Base-by-base conservation (phyloP, 1,140 invertebrate species). In the Cyclargus thomasi region DNA sequence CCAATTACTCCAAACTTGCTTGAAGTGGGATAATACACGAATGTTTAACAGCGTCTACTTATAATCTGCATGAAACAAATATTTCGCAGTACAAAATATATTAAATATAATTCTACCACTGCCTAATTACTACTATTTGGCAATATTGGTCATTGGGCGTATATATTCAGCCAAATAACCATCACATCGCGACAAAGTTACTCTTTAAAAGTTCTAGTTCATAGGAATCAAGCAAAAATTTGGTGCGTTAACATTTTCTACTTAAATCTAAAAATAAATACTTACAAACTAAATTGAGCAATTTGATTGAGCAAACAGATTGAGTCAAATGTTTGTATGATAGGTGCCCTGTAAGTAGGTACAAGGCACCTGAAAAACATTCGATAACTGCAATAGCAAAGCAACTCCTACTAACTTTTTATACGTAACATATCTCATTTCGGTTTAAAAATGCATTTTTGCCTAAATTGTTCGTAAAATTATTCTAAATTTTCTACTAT, bases 401-500 rank as follows among this genome's bases (percentile, higher is more conserved):
- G n/a, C n/a, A n/a, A n/a, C n/a, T n/a, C n/a, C n/a, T n/a, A n/a
- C n/a, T n/a, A n/a, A n/a, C n/a, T n/a, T n/a, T n/a, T n/a, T n/a
- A n/a, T n/a, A n/a, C n/a, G n/a, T n/a, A n/a, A n/a, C n/a, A n/a
- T n/a, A n/a, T n/a, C n/a, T n/a, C n/a, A n/a, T n/a, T n/a, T n/a
- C n/a, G n/a, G n/a, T n/a, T 29, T 4, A 29, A 4, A 6, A 29
- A 3, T 29, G 29, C 29, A 29, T 29, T 29, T 29, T 29, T 8
- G 8, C 4, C 29, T 29, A 29, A 29, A 29, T 29, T 47, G 10
- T 47, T 47, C 14, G 0, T 47, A 47, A 16, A 14, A 47, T 47
- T 47, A 47, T 16, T 47, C 39, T 75, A 91, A 77, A 79, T 91
- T 91, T 71, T 92, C 89, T 53, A 92, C 92, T 77, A 96, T 94